Base-by-base conservation (phyloP, 2,113 vertebrate genomes). In the Colaptes auratus region DNA sequence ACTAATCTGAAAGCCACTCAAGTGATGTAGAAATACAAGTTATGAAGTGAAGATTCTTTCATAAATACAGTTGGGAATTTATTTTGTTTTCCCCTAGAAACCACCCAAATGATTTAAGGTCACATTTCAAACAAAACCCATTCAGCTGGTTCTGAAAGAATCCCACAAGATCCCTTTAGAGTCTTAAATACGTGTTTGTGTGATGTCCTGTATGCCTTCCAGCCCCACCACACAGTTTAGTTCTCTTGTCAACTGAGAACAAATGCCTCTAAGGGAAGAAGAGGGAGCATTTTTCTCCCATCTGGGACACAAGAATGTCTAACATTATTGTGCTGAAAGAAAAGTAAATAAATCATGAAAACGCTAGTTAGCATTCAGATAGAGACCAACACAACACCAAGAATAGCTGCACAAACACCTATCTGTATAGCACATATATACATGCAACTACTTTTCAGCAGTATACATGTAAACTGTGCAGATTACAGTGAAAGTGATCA, bases 61-160 rank as follows among this genome's bases (percentile, higher is more conserved):
- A 36, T 81, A 79, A 91, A 50, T 73, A 24, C 18, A 84, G 30
- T 53, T 56, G 25, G 48, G 25, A 35, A n/a, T 30, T 42, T 56
- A 44, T 59, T 64, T 60, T 60, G 30, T 61, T 11, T 7, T 4
- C 2, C 52, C 25, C 39, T 3, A 30, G 55, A 67, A 82, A 55
- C 24, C 53, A 74, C 13, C 4, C 17, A 78, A 79, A 58, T 82
- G 75, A 91, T 92, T 84, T 67, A 87, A 79, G 71, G 91, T 64
- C 71, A 36, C 28, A 60, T 78, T 87, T 87, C 33, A 69, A 80
- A 76, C 50, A 63, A 60, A 78, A 82, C 82, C 8, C 12, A 84
- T n/a, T 33, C 28, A 86, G 20, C 20, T 77, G 48, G 72, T 89
- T 95, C 91, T 80, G 56, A 92, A 93, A 89, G 79, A 93, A 89